Conservation (phyloP, 2,113 vertebrate species). For the Psephotus haematonotus region DNA sequence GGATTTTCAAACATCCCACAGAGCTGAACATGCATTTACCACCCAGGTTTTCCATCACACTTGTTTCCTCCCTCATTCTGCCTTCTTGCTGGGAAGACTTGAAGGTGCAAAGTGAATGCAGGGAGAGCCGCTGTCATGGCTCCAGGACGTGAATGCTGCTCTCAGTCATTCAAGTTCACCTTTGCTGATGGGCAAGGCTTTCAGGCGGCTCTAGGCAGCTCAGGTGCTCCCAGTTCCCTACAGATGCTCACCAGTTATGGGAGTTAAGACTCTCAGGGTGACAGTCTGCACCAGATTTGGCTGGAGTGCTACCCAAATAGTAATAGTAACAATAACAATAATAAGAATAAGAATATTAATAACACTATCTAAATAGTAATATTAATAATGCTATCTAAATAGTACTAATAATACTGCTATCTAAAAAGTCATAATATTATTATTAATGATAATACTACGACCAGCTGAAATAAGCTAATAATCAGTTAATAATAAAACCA, state of each 20-base stretch:
- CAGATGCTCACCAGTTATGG: not conserved
- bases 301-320: not conserved
- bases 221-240: not conserved
- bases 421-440: not conserved
- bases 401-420: too few relatives aligned
- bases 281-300: not conserved
- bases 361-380: too few relatives aligned
- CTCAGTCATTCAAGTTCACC: not conserved
- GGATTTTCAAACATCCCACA: not conserved
- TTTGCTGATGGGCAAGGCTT: not conserved
- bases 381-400: too few relatives aligned
- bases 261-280: not conserved
- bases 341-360: too few relatives aligned
- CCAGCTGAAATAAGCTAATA: not conserved
- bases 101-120: not conserved
- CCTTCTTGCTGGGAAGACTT: not conserved
- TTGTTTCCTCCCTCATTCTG: not conserved
- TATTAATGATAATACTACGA: not conserved
- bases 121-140: not conserved
- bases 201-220: not conserved
- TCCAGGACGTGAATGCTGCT: not conserved
- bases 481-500: not conserved
- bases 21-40: not conserved
- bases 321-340: not conserved
- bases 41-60: not conserved